phyloP scores from a whole-genome alignment of 2,888 invertebrate species.

The Phymatocera aterrima region DNA sequence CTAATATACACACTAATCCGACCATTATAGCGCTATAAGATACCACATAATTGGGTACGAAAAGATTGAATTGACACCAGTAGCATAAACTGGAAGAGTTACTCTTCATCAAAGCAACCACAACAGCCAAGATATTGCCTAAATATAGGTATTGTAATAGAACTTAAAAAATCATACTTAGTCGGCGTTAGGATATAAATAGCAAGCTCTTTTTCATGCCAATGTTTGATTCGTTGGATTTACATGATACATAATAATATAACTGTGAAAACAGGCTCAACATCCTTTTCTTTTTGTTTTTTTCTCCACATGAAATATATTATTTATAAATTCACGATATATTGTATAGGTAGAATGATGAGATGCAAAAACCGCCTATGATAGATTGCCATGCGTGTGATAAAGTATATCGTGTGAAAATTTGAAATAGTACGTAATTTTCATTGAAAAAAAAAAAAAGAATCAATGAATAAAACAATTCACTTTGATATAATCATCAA shows the following conservation, averaged over 20 bases:
- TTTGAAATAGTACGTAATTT: not conserved
- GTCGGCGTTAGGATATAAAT: not conserved
- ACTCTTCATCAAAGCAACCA: not conserved
- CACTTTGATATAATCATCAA: conserved; percentile 45
- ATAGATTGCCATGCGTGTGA: conserved; percentile 15
- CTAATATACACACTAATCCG: not conserved
- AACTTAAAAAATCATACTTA: conserved; percentile 31
- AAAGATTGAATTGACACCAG: too few relatives aligned
- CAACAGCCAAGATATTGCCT: too few relatives aligned
- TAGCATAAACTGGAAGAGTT: not conserved
- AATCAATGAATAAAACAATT: not conserved
- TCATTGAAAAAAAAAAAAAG: conserved; percentile 10
- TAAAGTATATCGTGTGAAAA: not conserved
- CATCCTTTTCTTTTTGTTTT: too few relatives aligned
- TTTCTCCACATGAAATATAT: too few relatives aligned
- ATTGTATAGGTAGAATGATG: too few relatives aligned
- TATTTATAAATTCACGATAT: too few relatives aligned
- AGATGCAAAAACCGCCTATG: too few relatives aligned
- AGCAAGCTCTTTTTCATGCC: not conserved
- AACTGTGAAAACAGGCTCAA: not conserved
- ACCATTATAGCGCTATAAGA: not conserved
- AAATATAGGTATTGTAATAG: conserved; percentile 10
- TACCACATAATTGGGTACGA: conserved; percentile 18
- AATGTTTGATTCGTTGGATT: conserved; percentile 7
- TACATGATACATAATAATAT: not conserved